A percentile compares a stretch with the other conserved stretches of the same genome.
These are phyloP conservation scores for Indri indri DNA, from an alignment of 2,113 vertebrate species.

Conservation along the genomic window DNA sequence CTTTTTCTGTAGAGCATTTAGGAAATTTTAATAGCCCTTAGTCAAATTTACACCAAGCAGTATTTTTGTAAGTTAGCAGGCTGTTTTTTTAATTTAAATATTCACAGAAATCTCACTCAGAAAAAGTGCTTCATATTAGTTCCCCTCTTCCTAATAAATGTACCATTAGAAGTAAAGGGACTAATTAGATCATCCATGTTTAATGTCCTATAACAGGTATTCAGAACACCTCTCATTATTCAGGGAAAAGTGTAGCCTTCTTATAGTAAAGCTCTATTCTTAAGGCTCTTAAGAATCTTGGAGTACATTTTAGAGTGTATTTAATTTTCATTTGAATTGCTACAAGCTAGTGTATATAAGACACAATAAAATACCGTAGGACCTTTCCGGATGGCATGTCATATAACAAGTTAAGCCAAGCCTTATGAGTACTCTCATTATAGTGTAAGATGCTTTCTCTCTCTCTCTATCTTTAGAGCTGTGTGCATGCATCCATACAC, in stretches of 20 bases:
- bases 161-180: background rate
- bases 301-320: background rate
- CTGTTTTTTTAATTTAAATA: conserved; percentile 8
- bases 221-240: conserved; percentile 26
- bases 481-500: background rate
- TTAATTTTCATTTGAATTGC: background rate
- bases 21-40: conserved; percentile 31
- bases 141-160: background rate
- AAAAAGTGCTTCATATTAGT: background rate
- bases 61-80: conserved; percentile 31
- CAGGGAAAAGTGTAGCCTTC: background rate
- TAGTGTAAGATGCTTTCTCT: background rate
- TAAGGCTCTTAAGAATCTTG: background rate
- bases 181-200: background rate
- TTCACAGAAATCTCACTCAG: background rate
- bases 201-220: background rate
- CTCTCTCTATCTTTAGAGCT: background rate
- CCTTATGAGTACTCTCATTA: background rate
- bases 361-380: background rate
- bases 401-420: background rate
- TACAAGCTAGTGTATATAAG: background rate
- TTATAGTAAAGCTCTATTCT: background rate
- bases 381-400: background rate
- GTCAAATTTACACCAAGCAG: conserved; percentile 11
- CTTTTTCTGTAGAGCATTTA: background rate